Percentiles rank a stretch among this genome's conserved stretches.
Evolutionary conservation across 2,888 invertebrate species (phyloP).

Genomic region (Ectemnius continuus): DNA sequence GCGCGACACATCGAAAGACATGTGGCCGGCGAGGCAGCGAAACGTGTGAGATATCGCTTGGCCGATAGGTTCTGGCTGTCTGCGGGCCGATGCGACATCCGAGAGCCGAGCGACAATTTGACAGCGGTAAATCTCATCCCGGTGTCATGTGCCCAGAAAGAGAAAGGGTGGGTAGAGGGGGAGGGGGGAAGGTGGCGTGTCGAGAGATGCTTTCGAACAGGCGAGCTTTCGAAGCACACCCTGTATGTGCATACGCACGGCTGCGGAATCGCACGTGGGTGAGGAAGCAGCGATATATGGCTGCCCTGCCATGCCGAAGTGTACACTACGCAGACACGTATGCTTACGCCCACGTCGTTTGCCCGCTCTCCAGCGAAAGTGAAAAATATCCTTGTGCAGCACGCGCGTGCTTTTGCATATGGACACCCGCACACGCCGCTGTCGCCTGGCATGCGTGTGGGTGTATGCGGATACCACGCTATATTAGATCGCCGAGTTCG

Average conservation of each 20-base stretch:
- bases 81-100: too few relatives aligned
- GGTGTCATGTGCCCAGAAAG: not conserved
- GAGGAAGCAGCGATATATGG: conserved; percentile 33
- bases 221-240: conserved; percentile 11
- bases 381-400: conserved; percentile 63
- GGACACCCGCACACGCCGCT: not conserved
- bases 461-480: too few relatives aligned
- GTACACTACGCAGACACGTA: conserved; percentile 31
- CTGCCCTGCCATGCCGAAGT: conserved; percentile 2
- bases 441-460: conserved; percentile 35
- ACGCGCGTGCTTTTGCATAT: conserved; percentile 2
- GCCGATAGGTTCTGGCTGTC: too few relatives aligned
- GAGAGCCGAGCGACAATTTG: not conserved
- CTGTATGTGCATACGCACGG: conserved; percentile 14
- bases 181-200: too few relatives aligned
- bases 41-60: too few relatives aligned
- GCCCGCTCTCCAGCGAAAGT: conserved; percentile 62
- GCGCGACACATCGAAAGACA: too few relatives aligned
- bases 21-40: too few relatives aligned
- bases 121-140: not conserved
- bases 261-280: conserved; percentile 50
- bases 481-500: too few relatives aligned
- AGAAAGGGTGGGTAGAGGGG: too few relatives aligned
- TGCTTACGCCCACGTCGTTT: conserved; percentile 66
- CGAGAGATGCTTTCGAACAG: too few relatives aligned